Percentiles rank a stretch among this genome's conserved stretches.
Conservation (phyloP, 2,888 invertebrate species). For the Brachyptera putata region DNA sequence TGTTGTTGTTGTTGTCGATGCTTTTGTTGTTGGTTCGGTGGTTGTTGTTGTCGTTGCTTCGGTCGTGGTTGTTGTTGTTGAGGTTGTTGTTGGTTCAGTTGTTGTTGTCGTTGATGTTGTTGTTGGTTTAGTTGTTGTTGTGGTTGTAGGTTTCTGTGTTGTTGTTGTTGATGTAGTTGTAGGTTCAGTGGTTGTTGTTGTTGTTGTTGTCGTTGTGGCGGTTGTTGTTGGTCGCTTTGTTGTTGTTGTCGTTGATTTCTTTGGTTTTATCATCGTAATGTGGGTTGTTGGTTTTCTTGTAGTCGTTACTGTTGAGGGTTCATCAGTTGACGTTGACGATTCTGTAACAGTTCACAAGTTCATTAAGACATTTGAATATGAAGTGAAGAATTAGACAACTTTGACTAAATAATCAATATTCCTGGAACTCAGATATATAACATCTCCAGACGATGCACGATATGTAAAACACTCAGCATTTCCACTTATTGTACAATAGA, state of each 20-base stretch:
- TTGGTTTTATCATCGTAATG: background rate
- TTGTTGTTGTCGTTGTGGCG: background rate
- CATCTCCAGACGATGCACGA: no score
- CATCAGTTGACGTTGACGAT: conserved; percentile 17
- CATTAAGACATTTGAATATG: background rate
- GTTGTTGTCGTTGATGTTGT: conserved; percentile 20
- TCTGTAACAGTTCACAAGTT: conserved; percentile 35
- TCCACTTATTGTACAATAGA: no score
- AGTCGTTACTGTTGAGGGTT: conserved; percentile 6
- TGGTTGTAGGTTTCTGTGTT: background rate
- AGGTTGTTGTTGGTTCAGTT: conserved; percentile 37
- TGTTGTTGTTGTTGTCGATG: conserved; percentile 28
- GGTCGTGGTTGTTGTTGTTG: conserved; percentile 31
- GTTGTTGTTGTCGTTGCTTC: conserved; percentile 37
- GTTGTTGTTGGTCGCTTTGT: background rate
- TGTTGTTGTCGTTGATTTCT: conserved; percentile 5
- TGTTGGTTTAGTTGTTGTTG: conserved; percentile 9
- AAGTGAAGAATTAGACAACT: background rate
- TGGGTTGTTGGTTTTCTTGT: background rate
- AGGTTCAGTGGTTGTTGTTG: background rate
- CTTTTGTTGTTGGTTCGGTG: conserved; percentile 1
- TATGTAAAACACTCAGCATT: no score
- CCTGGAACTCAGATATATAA: no score
- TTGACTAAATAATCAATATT: background rate
- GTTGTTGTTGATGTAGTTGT: conserved; percentile 3